A percentile compares a stretch with the other conserved stretches of the same genome.
phyloP scores from a whole-genome alignment of 2,113 vertebrate species.

The Mastomys natalensis region DNA sequence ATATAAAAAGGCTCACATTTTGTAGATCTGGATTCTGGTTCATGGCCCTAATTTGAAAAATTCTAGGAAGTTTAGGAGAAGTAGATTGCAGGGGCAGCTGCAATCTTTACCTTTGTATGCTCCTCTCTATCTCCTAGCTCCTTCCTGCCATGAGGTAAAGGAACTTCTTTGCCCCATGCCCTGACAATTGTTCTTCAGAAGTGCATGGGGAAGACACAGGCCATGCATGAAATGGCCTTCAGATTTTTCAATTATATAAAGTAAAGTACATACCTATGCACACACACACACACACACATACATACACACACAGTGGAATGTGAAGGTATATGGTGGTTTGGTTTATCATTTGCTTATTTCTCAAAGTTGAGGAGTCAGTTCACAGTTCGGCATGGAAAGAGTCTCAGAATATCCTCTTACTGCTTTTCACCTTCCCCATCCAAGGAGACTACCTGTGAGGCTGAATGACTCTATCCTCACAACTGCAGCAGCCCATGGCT shows the following conservation, averaged over 20 bases:
- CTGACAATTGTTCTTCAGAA: neutral
- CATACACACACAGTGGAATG: neutral
- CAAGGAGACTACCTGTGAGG: neutral
- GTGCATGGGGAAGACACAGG: no score
- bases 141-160: neutral
- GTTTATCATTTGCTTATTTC: neutral
- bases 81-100: neutral
- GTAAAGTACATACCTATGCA: no score
- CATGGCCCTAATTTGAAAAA: neutral
- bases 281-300: neutral
- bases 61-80: no score
- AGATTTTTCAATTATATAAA: neutral
- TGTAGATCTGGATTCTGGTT: neutral
- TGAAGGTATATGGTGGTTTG: neutral
- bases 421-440: neutral
- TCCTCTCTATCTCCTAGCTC: neutral
- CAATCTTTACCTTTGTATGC: no score
- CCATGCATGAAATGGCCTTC: neutral
- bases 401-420: neutral
- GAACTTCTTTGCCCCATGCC: neutral
- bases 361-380: neutral
- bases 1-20: neutral
- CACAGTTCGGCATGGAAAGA: neutral
- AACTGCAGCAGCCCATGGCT: neutral
- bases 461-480: neutral